These are phyloP conservation scores for Gobio occitaniae DNA, from an alignment of 2,797 vertebrate genomes.

Conservation along the genomic window DNA sequence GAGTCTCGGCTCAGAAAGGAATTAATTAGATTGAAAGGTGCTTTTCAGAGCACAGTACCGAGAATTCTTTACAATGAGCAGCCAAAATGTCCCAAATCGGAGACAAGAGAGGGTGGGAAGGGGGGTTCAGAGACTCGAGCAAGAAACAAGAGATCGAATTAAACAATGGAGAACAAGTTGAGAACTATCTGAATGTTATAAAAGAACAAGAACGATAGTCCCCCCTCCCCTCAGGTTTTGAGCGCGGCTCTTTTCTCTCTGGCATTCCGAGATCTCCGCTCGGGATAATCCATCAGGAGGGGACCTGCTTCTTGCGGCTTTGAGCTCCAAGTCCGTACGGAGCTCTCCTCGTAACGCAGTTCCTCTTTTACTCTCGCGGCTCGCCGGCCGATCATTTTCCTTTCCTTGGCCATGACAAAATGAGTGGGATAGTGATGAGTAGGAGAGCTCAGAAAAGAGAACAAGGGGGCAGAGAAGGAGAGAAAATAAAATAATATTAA, in stretches of 20 bases:
- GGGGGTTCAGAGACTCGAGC: constrained; percentile 18
- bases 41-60: constrained; percentile 63
- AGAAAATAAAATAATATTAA: constrained; percentile 44
- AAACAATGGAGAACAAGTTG: constrained; percentile 47
- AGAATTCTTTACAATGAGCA: constrained; percentile 65
- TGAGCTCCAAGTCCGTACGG: constrained; percentile 39
- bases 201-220: constrained; percentile 40
- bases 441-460: constrained; percentile 41
- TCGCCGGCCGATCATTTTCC: constrained; percentile 59
- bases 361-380: constrained; percentile 36
- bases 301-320: constrained; percentile 64
- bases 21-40: constrained; percentile 80
- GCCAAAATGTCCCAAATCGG: constrained; percentile 57
- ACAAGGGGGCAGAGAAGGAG: constrained; percentile 33
- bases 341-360: constrained; percentile 45
- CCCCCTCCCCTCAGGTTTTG: constrained; percentile 43
- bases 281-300: constrained; percentile 68
- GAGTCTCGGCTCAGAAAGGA: constrained; percentile 70
- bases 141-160: constrained; percentile 37
- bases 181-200: constrained; percentile 22
- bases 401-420: constrained; percentile 54
- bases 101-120: constrained; percentile 36
- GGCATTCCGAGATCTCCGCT: constrained; percentile 66
- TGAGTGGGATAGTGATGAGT: constrained; percentile 59
- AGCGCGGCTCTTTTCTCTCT: constrained; percentile 53